These are phyloP conservation scores for Lacerta agilis DNA, from an alignment of 2,797 vertebrate genomes.

Conservation along the genomic window DNA sequence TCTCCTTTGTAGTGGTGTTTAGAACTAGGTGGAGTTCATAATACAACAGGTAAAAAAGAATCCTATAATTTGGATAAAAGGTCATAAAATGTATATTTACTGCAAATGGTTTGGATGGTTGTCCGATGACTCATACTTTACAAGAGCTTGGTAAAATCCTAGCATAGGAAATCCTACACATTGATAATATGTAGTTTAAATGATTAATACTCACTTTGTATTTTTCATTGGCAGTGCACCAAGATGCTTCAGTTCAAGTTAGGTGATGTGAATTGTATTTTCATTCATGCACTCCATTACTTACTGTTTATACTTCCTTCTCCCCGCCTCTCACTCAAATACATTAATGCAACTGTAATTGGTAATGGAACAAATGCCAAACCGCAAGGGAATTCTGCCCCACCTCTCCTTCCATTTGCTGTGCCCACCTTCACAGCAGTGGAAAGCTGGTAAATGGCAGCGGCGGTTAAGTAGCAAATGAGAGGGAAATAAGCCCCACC, in stretches of 20 bases:
- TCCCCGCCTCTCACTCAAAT: not conserved
- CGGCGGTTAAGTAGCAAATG: not conserved
- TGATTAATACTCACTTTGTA: conserved; percentile 45
- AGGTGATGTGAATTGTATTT: conserved; percentile 16
- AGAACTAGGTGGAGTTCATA: conserved; percentile 77
- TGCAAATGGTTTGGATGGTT: not conserved
- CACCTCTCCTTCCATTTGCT: not conserved
- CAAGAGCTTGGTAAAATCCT: conserved; percentile 55
- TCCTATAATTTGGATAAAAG: conserved; percentile 55
- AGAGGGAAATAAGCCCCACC: not conserved
- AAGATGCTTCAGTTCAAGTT: conserved; percentile 39
- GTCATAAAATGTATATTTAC: conserved; percentile 45
- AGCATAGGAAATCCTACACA: conserved; percentile 44
- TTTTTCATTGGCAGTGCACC: conserved; percentile 21
- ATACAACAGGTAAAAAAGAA: conserved; percentile 79
- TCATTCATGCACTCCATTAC: conserved; percentile 40
- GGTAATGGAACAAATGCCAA: not conserved
- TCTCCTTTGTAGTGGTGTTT: conserved; percentile 82
- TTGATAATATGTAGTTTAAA: conserved; percentile 51
- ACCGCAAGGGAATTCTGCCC: not conserved
- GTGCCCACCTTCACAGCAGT: not conserved
- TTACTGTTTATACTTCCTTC: not conserved
- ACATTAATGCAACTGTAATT: conserved; percentile 21
- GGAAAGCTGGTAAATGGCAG: not conserved
- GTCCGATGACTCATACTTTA: conserved; percentile 23